These are phyloP conservation scores for Scatophagus argus DNA, from an alignment of 2,113 vertebrate species.

Conservation along the genomic window DNA sequence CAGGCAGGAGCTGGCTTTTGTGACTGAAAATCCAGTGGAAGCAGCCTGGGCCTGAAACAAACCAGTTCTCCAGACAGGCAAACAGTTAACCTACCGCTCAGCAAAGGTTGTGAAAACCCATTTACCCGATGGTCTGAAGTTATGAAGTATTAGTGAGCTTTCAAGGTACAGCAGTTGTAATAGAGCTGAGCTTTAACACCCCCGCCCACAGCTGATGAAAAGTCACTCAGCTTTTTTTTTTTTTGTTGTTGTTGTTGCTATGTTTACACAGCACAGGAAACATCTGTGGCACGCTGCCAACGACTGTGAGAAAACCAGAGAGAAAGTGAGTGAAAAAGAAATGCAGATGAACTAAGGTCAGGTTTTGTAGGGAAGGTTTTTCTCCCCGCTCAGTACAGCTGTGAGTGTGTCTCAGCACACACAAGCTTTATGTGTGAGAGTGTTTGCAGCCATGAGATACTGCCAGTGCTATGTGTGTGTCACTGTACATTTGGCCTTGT, in stretches of 20 bases:
- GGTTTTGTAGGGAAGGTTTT: constrained; percentile 11
- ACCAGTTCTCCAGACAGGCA: constrained; percentile 11
- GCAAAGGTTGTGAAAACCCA: constrained; percentile 18
- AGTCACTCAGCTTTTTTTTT: constrained; percentile 47
- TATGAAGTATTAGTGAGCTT: constrained; percentile 4
- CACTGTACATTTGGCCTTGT: constrained; percentile 62
- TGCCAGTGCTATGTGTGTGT: constrained; percentile 36
- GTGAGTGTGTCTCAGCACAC: constrained; percentile 35
- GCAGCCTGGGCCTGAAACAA: constrained; percentile 4
- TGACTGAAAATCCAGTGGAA: neutral
- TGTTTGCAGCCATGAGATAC: constrained; percentile 47
- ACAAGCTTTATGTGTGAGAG: constrained; percentile 29
- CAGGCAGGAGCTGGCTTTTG: constrained; percentile 1
- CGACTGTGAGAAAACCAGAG: constrained; percentile 51
- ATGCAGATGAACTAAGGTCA: constrained; percentile 54
- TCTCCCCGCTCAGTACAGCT: constrained; percentile 9
- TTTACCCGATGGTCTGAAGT: constrained; percentile 23
- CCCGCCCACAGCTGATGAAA: constrained; percentile 44
- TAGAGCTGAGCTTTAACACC: neutral
- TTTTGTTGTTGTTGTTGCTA: constrained; percentile 30
- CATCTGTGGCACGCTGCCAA: constrained; percentile 63
- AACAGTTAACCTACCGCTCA: constrained; percentile 28
- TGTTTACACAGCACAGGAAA: constrained; percentile 61
- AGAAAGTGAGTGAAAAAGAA: constrained; percentile 46
- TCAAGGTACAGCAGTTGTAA: constrained; percentile 9